Percentiles rank a stretch among this genome's conserved stretches.
Conservation (phyloP, 2,113 vertebrate species). For the Lonchura striata region DNA sequence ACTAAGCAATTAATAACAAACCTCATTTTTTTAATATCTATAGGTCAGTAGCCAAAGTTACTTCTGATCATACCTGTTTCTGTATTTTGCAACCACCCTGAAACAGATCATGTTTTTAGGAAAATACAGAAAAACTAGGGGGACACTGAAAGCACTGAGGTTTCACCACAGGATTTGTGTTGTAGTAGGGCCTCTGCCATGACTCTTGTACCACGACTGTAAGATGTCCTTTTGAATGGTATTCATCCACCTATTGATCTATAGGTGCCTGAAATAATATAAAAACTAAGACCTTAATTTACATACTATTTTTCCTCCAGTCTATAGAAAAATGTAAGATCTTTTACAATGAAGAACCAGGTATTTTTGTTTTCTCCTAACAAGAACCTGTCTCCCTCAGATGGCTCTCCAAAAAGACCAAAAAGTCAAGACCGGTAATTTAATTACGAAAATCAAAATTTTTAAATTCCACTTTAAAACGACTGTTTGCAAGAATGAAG, state of each 20-base stretch:
- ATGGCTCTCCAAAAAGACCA: background rate
- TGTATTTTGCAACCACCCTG: background rate
- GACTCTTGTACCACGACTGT: background rate
- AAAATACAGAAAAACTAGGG: background rate
- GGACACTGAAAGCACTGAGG: background rate
- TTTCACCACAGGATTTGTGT: background rate
- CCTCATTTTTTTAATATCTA: background rate
- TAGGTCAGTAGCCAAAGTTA: background rate
- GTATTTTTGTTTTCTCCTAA: background rate
- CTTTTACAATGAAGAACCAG: background rate
- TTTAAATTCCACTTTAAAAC: background rate
- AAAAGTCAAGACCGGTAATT: background rate
- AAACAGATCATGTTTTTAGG: background rate
- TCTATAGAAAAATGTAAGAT: background rate
- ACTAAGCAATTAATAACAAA: background rate
- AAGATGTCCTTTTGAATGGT: background rate
- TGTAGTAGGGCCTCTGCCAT: fast-evolving
- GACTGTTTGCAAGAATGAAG: background rate
- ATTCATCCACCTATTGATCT: background rate
- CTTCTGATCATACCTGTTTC: background rate
- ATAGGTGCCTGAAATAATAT: background rate
- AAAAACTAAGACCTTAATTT: background rate
- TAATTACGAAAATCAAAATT: background rate
- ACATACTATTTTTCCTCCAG: background rate
- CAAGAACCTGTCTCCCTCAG: background rate